A percentile compares a stretch with the other conserved stretches of the same genome.
phyloP scores from a whole-genome alignment of 2,797 vertebrate genomes.

The Phrynocephalus vlangalii region DNA sequence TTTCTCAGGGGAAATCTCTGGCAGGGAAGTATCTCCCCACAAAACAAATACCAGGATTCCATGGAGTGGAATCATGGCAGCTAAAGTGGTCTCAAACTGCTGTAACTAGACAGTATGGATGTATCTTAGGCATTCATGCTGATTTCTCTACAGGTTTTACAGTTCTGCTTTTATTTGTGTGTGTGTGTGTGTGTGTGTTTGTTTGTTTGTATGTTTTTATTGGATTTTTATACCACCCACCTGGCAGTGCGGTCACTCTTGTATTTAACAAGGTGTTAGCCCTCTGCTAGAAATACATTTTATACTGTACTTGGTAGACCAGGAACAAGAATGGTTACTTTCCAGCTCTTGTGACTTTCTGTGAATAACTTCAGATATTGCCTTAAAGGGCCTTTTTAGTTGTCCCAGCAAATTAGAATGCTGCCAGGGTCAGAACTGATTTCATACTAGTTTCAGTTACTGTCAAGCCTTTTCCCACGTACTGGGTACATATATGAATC shows the following conservation, averaged over 20 bases:
- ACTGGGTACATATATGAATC: background rate
- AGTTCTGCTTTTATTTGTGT: background rate
- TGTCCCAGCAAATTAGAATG: background rate
- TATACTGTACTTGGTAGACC: conserved; percentile 24
- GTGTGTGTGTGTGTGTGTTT: too few relatives aligned
- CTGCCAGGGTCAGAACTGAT: background rate
- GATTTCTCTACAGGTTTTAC: conserved; percentile 24
- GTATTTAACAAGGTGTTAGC: background rate
- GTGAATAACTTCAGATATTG: background rate
- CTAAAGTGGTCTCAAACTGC: too few relatives aligned
- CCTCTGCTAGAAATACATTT: conserved; percentile 26
- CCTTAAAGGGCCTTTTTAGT: too few relatives aligned
- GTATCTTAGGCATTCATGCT: background rate
- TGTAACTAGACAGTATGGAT: too few relatives aligned
- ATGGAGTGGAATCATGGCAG: too few relatives aligned
- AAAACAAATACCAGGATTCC: too few relatives aligned
- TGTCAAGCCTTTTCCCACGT: background rate
- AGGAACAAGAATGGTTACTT: background rate
- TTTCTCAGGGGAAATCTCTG: too few relatives aligned
- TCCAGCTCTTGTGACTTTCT: background rate
- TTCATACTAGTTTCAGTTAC: background rate
- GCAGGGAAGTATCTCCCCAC: too few relatives aligned
- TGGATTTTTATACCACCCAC: too few relatives aligned
- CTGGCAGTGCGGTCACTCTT: too few relatives aligned
- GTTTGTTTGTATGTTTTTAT: too few relatives aligned